Base-by-base conservation (phyloP, 2,888 invertebrate genomes). In the Macrosoma leucophasiata region DNA sequence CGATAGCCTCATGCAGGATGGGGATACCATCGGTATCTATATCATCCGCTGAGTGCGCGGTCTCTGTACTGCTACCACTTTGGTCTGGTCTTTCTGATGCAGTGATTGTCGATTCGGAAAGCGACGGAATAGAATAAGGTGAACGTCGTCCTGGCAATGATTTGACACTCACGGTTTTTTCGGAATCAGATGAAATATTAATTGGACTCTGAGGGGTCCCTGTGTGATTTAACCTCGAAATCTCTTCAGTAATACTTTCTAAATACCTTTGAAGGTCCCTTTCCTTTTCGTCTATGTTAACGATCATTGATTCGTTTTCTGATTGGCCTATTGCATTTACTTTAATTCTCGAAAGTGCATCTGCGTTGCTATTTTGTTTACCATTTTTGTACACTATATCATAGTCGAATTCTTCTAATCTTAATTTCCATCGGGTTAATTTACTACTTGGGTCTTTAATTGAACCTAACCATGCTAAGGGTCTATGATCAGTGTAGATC, bases 331-430 rank as follows among this genome's bases (percentile, higher is more conserved):
- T 28, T 1, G 23, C 18, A 10, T 39, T 36, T 8, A 39, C 3
- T 19, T 23, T 35, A 14, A 40, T 33, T 13, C 39, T 27, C 0
- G 39, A 45, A n/a, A 44, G 15, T 1, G 44, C 44, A n/a, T 44
- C 40, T 2, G 40, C 43, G n/a, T 43, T 43, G 2, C 22, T 27
- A n/a, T 41, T 39, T 17, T 36, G 39, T 8, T 26, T 29, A 1
- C 41, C 36, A 2, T 39, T 34, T 27, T 32, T 36, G 13, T 39
- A 17, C 7, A 7, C 13, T 15, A 44, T 28, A n/a, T n/a, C n/a
- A n/a, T n/a, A n/a, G n/a, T n/a, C n/a, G n/a, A n/a, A n/a, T n/a
- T n/a, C n/a, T n/a, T n/a, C n/a, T n/a, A n/a, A n/a, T n/a, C n/a
- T n/a, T n/a, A n/a, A n/a, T n/a, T n/a, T n/a, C n/a, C n/a, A n/a